These are phyloP conservation scores for Lysiphlebus fabarum DNA, from an alignment of 1,140 invertebrate species.

Conservation along the genomic window DNA sequence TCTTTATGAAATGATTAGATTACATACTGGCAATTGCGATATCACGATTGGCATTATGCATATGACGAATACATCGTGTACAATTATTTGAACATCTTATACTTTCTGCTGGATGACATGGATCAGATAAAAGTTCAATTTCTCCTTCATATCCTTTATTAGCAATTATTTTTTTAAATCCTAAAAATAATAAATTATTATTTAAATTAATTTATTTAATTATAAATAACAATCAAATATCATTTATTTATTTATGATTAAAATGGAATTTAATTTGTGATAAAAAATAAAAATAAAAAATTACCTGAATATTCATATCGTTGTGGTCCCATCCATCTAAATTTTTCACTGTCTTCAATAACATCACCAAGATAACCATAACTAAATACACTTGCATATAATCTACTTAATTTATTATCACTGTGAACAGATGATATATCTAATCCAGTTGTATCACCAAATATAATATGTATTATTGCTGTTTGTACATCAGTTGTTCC, in stretches of 20 bases:
- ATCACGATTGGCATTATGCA: constrained; percentile 30
- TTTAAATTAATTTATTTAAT: constrained; percentile 16
- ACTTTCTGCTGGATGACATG: constrained; percentile 48
- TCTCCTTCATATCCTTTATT: constrained; percentile 74
- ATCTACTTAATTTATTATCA: constrained; percentile 63
- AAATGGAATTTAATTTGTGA: no score
- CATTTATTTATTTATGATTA: background rate
- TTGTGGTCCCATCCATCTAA: constrained; percentile 86
- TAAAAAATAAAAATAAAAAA: background rate
- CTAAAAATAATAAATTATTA: constrained; percentile 44
- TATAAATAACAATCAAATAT: constrained; percentile 9
- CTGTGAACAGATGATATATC: constrained; percentile 78
- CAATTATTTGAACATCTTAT: constrained; percentile 54
- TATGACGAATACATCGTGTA: constrained; percentile 45
- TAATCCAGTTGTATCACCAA: constrained; percentile 70
- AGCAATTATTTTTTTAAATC: constrained; percentile 69
- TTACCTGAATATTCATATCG: constrained; percentile 79
- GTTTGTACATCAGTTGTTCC: constrained; percentile 82
- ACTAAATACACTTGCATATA: constrained; percentile 77
- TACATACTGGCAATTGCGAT: constrained; percentile 30
- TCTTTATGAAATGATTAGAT: constrained; percentile 9
- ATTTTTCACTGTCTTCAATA: constrained; percentile 76
- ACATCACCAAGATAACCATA: constrained; percentile 90
- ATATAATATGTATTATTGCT: constrained; percentile 76
- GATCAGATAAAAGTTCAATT: constrained; percentile 58